Conservation (phyloP, 1,140 invertebrate species). For the Drosophila nannoptera region DNA sequence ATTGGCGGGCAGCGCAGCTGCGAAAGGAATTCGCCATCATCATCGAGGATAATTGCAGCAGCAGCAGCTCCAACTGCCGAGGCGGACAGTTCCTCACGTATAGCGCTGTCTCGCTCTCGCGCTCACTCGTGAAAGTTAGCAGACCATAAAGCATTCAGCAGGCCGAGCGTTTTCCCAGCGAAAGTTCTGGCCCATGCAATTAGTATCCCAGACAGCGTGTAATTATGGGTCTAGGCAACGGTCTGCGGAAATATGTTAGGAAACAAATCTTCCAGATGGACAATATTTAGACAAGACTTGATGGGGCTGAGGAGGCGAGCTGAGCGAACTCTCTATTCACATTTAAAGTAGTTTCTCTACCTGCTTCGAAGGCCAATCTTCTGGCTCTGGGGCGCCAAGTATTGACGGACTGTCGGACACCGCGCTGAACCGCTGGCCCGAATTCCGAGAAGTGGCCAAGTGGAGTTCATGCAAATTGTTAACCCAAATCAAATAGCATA, state of each 20-base stretch:
- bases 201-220: neutral
- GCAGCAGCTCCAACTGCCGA: neutral
- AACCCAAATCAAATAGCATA: constrained; percentile 22
- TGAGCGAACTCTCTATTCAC: no score
- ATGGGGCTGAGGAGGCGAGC: no score
- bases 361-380: no score
- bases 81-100: neutral
- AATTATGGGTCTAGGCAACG: neutral
- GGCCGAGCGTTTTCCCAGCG: constrained; percentile 5
- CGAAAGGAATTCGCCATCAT: constrained; percentile 64
- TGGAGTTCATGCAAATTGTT: neutral
- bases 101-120: no score
- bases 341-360: no score
- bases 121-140: neutral
- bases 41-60: constrained; percentile 61
- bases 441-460: neutral
- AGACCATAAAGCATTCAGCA: neutral
- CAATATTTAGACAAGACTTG: no score
- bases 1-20: constrained; percentile 26
- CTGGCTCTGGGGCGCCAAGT: neutral
- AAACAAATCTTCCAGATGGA: neutral
- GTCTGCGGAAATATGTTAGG: neutral
- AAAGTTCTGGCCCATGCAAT: constrained; percentile 2
- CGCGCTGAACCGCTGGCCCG: no score
- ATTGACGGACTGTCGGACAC: neutral